Percentiles rank a stretch among this genome's conserved stretches.
Conservation (phyloP, 2,797 vertebrate species). For the Peromyscus nudipes region DNA sequence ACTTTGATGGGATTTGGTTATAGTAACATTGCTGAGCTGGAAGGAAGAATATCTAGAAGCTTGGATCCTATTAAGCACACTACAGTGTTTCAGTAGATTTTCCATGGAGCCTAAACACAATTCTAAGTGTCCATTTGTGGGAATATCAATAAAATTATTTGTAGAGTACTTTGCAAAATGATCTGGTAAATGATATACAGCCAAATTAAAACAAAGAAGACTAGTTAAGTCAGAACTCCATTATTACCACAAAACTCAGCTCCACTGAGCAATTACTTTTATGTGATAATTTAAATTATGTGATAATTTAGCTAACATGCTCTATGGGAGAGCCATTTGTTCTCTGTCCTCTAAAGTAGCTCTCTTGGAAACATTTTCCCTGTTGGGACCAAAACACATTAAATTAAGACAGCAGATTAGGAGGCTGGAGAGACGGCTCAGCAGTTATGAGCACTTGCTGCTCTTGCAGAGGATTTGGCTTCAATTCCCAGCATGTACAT, state of each 20-base stretch:
- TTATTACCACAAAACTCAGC: not conserved
- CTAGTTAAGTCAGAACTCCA: not conserved
- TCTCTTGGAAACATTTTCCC: constrained; percentile 8
- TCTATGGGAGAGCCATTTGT: not conserved
- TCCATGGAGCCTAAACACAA: not conserved
- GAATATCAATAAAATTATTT: constrained; percentile 5
- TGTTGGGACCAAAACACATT: not conserved
- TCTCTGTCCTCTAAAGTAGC: not conserved
- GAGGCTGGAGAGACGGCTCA: not conserved
- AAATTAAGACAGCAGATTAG: constrained; percentile 39
- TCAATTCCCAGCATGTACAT: not conserved
- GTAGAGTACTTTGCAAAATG: constrained; percentile 21
- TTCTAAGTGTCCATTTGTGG: not conserved
- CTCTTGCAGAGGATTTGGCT: not conserved
- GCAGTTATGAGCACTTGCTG: not conserved
- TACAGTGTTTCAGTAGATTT: not conserved
- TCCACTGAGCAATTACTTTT: constrained; percentile 14
- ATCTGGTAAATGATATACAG: constrained; percentile 5
- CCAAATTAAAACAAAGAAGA: not conserved
- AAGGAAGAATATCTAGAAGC: not conserved
- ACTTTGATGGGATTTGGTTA: not conserved
- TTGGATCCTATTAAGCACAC: not conserved
- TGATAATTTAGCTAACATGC: constrained; percentile 1
- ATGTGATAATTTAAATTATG: constrained; percentile 20
- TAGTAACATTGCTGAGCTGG: not conserved